Evolutionary conservation across 2,888 invertebrate genomes (phyloP).

Genomic region (Hemistola chrysoprasaria): DNA sequence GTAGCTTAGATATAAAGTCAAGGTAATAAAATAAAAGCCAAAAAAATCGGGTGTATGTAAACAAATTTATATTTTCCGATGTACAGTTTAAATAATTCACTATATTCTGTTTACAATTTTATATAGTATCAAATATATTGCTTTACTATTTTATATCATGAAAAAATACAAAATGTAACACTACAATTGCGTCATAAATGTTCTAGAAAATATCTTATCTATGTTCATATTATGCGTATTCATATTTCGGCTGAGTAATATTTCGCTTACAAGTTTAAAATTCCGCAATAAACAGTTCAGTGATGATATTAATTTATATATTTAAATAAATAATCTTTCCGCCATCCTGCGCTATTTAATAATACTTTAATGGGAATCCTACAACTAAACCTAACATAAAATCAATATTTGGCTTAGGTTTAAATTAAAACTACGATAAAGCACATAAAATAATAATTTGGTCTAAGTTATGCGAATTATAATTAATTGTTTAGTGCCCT

Average conservation of each 20-base stretch:
- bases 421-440: slow-evolving; percentile 67
- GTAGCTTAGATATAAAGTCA: no score
- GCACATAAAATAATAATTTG: slow-evolving; percentile 80
- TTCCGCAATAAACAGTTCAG: slow-evolving; percentile 21
- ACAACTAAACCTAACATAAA: slow-evolving; percentile 71
- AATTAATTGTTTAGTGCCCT: slow-evolving; percentile 76
- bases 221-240: slow-evolving; percentile 73
- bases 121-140: slow-evolving; percentile 77
- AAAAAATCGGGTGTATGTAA: slow-evolving; percentile 67
- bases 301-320: slow-evolving; percentile 37
- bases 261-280: slow-evolving; percentile 43
- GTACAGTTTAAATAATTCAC: slow-evolving; percentile 58
- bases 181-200: slow-evolving; percentile 63
- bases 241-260: slow-evolving; percentile 38
- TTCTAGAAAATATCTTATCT: slow-evolving; percentile 75
- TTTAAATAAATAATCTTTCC: slow-evolving; percentile 74
- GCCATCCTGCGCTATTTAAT: slow-evolving; percentile 60
- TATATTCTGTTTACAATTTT: slow-evolving; percentile 63
- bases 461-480: slow-evolving; percentile 78
- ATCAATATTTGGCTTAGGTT: slow-evolving; percentile 82
- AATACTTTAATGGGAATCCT: slow-evolving; percentile 75
- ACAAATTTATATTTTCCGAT: slow-evolving; percentile 76
- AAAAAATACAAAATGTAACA: slow-evolving; percentile 80
- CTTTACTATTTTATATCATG: slow-evolving; percentile 64
- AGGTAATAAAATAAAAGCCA: slow-evolving; percentile 46